Evolutionary conservation across 2,888 invertebrate genomes (phyloP).

Genomic region (Ichneumoninae sp.): DNA sequence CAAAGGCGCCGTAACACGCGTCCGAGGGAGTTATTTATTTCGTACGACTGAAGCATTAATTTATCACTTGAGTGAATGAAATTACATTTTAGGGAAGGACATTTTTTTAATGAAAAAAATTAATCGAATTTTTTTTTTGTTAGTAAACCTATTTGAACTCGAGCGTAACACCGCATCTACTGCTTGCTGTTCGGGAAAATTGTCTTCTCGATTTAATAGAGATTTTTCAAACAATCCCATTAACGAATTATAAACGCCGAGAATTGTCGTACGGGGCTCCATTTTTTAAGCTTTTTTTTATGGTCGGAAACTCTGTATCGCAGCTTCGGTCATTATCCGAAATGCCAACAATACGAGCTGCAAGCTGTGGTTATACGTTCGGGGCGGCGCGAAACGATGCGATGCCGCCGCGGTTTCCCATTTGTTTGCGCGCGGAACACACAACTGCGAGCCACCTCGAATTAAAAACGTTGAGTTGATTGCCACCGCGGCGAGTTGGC

Average conservation of each 20-base stretch:
- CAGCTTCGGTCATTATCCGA: constrained; percentile 1
- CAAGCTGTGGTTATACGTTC: neutral
- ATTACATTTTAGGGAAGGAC: neutral
- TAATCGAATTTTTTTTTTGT: too few species aligned
- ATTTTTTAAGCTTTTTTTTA: neutral
- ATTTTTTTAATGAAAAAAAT: neutral
- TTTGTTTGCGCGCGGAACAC: constrained; percentile 16
- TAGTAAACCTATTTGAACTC: too few species aligned
- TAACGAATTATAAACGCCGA: too few species aligned
- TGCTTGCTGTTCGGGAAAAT: too few species aligned
- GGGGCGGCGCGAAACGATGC: neutral
- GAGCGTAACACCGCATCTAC: too few species aligned
- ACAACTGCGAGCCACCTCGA: constrained; percentile 39
- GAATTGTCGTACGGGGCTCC: too few species aligned
- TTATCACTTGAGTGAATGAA: neutral
- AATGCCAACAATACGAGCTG: constrained; percentile 20
- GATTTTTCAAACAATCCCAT: too few species aligned
- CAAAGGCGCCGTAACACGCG: neutral
- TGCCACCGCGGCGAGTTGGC: constrained; percentile 47
- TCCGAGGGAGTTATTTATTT: neutral
- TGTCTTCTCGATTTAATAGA: too few species aligned
- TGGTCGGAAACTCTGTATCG: neutral
- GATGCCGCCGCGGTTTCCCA: neutral
- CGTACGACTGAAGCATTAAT: neutral
- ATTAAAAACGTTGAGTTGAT: constrained; percentile 58